phyloP scores from a whole-genome alignment of 2,888 invertebrate species.

The Coremacera marginata region DNA sequence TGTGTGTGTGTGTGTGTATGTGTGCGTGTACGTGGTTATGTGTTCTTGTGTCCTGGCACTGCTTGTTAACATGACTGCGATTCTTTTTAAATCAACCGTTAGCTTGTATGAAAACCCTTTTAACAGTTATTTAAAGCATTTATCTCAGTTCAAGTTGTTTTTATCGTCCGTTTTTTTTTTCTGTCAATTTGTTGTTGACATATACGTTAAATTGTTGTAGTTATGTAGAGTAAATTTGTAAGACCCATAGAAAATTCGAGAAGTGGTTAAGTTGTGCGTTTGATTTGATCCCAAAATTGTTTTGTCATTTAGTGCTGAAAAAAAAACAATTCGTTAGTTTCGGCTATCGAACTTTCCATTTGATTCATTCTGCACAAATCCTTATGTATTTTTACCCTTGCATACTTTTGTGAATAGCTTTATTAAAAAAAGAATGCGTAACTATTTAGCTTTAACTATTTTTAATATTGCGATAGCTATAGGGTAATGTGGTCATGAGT shows the following conservation, averaged over 20 bases:
- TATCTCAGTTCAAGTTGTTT: background rate
- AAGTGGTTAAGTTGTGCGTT: background rate
- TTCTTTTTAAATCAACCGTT: constrained; percentile 32
- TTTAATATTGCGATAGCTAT: too few relatives aligned
- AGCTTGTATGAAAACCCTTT: constrained; percentile 17
- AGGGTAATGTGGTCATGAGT: too few relatives aligned
- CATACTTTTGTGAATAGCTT: too few relatives aligned
- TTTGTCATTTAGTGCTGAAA: too few relatives aligned
- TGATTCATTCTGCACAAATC: too few relatives aligned
- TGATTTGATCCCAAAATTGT: background rate
- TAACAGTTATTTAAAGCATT: constrained; percentile 13
- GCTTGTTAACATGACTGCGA: constrained; percentile 25
- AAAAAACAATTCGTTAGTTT: too few relatives aligned
- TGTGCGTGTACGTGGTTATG: too few relatives aligned
- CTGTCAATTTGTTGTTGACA: background rate
- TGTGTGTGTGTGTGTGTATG: background rate
- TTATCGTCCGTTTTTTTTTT: background rate
- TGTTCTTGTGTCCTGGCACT: background rate
- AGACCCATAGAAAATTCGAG: background rate
- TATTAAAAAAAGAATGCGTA: too few relatives aligned
- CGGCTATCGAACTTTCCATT: too few relatives aligned
- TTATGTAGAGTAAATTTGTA: too few relatives aligned
- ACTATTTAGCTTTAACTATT: too few relatives aligned
- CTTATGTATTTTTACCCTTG: too few relatives aligned
- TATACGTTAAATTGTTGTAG: background rate